Evolutionary conservation across 2,797 vertebrate species (phyloP).

Genomic region (Carduelis carduelis): DNA sequence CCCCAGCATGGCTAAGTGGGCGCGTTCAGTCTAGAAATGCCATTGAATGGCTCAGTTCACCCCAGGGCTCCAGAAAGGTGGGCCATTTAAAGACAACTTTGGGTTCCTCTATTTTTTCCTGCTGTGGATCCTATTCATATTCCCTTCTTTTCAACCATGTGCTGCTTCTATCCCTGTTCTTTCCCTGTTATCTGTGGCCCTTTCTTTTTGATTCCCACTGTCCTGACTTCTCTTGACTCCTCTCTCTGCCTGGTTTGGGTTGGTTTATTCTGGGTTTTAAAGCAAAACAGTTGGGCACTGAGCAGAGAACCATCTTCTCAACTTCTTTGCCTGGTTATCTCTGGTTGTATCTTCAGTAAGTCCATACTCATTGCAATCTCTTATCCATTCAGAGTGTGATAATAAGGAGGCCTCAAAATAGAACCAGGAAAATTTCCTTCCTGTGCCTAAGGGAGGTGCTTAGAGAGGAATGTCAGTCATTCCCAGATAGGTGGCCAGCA

Average conservation of each 20-base stretch:
- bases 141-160: background rate
- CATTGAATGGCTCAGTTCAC: background rate
- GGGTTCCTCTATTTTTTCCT: background rate
- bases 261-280: background rate
- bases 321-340: background rate
- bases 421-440: background rate
- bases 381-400: background rate
- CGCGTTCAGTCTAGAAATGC: background rate
- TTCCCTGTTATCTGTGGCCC: background rate
- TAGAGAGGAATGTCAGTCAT: background rate
- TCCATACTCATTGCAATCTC: background rate
- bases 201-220: background rate
- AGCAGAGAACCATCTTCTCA: background rate
- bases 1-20: background rate
- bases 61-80: conserved; percentile 20
- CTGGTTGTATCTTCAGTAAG: background rate
- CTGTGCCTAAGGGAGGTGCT: background rate
- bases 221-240: background rate
- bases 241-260: background rate
- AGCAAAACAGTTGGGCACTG: background rate
- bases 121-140: background rate
- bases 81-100: background rate
- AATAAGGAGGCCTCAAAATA: background rate
- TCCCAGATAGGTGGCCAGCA: background rate
- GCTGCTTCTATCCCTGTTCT: background rate